Evolutionary conservation across 2,888 invertebrate genomes (phyloP).

Genomic region (Anarsia innoxiella): DNA sequence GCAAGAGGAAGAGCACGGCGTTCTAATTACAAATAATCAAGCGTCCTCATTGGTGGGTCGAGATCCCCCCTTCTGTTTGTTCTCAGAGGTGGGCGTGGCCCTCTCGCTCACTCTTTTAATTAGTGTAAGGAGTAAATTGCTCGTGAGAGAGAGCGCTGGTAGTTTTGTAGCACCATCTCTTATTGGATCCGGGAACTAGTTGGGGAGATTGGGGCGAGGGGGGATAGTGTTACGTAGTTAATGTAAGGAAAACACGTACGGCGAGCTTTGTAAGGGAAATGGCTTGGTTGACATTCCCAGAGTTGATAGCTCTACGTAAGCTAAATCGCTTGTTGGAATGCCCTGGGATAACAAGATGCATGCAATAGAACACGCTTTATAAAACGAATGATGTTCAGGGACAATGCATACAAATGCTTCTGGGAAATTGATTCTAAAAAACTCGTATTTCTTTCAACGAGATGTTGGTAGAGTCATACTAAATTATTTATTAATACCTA

Average conservation of each 20-base stretch:
- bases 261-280: constrained; percentile 61
- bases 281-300: constrained; percentile 60
- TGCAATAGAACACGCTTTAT: constrained; percentile 4
- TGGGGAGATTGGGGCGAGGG: constrained; percentile 42
- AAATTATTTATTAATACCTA: no score
- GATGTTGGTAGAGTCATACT: no score
- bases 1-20: constrained; percentile 57
- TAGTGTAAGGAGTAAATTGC: constrained; percentile 76
- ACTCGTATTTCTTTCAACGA: no score
- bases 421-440: background rate
- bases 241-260: constrained; percentile 72
- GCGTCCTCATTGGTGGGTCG: constrained; percentile 57
- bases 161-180: constrained; percentile 69
- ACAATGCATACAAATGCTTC: constrained; percentile 5
- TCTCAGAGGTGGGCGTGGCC: constrained; percentile 65
- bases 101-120: constrained; percentile 74
- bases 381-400: constrained; percentile 2
- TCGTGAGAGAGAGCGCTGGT: constrained; percentile 63
- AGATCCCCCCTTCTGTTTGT: constrained; percentile 69
- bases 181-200: constrained; percentile 66
- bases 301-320: constrained; percentile 48
- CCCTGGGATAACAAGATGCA: constrained; percentile 10
- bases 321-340: constrained; percentile 45
- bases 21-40: constrained; percentile 77
- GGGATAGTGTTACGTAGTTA: constrained; percentile 67